These are phyloP conservation scores for Zeus faber DNA, from an alignment of 2,113 vertebrate species.

Conservation along the genomic window DNA sequence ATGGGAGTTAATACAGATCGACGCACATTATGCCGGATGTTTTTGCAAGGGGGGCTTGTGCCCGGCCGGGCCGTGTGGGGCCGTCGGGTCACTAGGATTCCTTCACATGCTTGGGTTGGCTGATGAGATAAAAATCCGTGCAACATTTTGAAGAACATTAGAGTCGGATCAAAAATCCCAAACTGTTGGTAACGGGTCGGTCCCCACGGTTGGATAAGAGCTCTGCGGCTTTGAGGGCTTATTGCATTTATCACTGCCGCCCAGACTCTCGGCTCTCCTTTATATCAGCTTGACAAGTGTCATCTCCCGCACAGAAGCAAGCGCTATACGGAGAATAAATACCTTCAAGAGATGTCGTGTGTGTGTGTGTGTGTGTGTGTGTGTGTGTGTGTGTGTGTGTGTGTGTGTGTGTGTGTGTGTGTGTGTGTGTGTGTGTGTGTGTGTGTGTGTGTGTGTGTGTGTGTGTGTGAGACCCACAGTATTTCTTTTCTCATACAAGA, in stretches of 20 bases:
- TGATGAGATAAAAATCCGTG: conserved; percentile 25
- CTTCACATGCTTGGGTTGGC: conserved; percentile 1
- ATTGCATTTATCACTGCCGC: conserved; percentile 43
- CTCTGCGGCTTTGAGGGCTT: conserved; percentile 29
- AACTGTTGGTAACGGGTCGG: neutral
- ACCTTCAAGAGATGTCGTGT: conserved; percentile 19
- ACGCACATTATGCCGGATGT: conserved; percentile 22
- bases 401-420: too few species aligned
- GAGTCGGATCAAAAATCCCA: conserved; percentile 13
- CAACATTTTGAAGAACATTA: conserved; percentile 3
- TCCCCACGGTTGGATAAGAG: conserved; percentile 21
- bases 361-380: neutral
- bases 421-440: too few species aligned
- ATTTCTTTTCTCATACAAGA: too few species aligned
- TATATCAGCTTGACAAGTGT: conserved; percentile 30
- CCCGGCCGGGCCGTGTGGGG: neutral
- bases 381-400: too few species aligned
- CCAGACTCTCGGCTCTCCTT: conserved; percentile 27
- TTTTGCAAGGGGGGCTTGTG: conserved; percentile 3
- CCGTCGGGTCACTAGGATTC: conserved; percentile 4
- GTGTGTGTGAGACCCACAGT: too few species aligned
- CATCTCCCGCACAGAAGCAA: conserved; percentile 25
- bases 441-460: too few species aligned
- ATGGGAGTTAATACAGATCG: conserved; percentile 2
- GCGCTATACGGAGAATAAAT: conserved; percentile 26